Base-by-base conservation (phyloP, 2,797 vertebrate genomes). In the Chaetophractus vellerosus region DNA sequence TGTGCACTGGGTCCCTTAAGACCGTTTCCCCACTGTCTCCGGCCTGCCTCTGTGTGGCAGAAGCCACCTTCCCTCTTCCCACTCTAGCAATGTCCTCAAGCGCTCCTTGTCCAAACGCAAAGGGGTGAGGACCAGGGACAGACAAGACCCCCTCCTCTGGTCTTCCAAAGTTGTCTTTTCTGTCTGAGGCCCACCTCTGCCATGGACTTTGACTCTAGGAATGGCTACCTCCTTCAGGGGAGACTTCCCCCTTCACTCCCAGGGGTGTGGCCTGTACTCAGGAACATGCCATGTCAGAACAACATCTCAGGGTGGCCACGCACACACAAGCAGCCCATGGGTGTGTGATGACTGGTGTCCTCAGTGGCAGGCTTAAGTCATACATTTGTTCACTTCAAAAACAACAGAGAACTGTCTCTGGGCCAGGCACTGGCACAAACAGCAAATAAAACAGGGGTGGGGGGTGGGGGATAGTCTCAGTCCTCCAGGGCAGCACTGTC, bases 1-100 rank as follows among this genome's bases (percentile, higher is more conserved):
- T 0, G 0, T 55, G 50, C 14, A 2, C 66, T 1, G 36, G 33
- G 66, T 57, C 33, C 41, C 59, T 5, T 8, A 8, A n/a, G 9
- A 14, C 21, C 5, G 12, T 33, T 59, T 69, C 24, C 28, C 33
- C 6, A n/a, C 1, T 45, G 41, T n/a, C 45, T 36, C 52, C 16
- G 50, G 36, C 23, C 75, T 19, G 12, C n/a, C 18, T 63, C n/a
- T 69, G 6, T 16, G n/a, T 21, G 28, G 33, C 45, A 50, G 59
- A 92, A 68, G 10, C 66, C 38, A 50, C 26, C 24, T 31, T 24
- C n/a, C 24, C 16, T 81, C 18, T 12, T 31, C 5, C 59, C 16
- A 61, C 12, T 38, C 82, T 33, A 48, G 26, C 48, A 93, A 31
- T 72, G 9, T 52, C 71, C 45, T 79, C 9, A 3, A 68, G 16